These are phyloP conservation scores for Lordiphosa clarofinis DNA, from an alignment of 1,140 invertebrate species.

Conservation along the genomic window DNA sequence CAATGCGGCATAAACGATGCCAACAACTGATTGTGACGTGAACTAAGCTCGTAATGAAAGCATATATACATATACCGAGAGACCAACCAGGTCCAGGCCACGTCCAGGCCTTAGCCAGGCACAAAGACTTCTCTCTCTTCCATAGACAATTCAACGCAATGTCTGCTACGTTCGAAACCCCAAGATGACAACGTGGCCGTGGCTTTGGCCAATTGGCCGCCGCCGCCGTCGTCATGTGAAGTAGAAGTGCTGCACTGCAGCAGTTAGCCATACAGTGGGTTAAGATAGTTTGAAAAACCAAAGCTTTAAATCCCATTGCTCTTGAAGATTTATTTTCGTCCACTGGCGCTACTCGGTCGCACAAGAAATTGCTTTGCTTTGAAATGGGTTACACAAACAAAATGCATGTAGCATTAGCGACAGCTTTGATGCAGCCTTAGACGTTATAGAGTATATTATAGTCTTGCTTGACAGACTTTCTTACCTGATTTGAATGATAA, in stretches of 20 bases:
- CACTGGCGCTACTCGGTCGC: too few species aligned
- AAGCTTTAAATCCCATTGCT: too few species aligned
- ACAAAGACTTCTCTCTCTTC: slow-evolving; percentile 53
- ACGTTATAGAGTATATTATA: too few species aligned
- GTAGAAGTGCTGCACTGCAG: slow-evolving; percentile 35
- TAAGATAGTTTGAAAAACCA: too few species aligned
- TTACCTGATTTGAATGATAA: too few species aligned
- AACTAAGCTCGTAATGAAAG: slow-evolving; percentile 78
- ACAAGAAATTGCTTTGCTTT: too few species aligned
- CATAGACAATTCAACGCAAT: slow-evolving; percentile 40
- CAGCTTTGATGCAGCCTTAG: too few species aligned
- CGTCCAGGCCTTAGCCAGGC: slow-evolving; percentile 21
- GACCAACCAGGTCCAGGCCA: slow-evolving; percentile 9
- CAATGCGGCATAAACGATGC: slow-evolving; percentile 77
- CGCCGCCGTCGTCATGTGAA: slow-evolving; percentile 50
- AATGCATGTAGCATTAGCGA: too few species aligned
- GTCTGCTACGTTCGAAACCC: slow-evolving; percentile 23
- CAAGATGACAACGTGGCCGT: slow-evolving; percentile 59
- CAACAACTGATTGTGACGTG: slow-evolving; percentile 79
- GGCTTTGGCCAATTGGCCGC: slow-evolving; percentile 68
- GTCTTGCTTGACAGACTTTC: too few species aligned
- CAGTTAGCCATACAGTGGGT: slow-evolving; percentile 31
- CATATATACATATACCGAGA: slow-evolving; percentile 50
- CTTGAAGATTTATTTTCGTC: too few species aligned
- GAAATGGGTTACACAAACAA: too few species aligned